Evolutionary conservation across 2,113 vertebrate species (phyloP), one percentile per base, ranked within the genome.

Genomic region (Hirundichthys speculiger): DNA sequence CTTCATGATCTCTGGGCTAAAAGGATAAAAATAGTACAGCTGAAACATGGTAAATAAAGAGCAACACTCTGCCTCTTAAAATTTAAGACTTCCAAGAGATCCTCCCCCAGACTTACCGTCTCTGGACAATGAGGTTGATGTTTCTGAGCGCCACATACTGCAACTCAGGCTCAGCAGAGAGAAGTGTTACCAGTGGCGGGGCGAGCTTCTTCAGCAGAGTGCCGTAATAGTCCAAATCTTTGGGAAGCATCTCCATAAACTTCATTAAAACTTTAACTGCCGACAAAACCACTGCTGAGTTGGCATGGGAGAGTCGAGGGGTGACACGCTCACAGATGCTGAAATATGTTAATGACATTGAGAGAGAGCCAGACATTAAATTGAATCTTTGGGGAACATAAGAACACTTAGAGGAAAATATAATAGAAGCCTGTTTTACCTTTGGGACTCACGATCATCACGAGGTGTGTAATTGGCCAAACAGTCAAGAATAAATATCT

Each of bases 191-290:
- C 70, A 99, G 92, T 0, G 97, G 98, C 0, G 98, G 98, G n/a
- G 98, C 96, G 21, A 99, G 91, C 81, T 99, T 99, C 93, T 99
- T 99, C 58, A 99, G 92, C 68, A 99, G 83, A 0, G 96, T 99
- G 78, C 96, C 93, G 0, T 98, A 99, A 75, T 99, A 99, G 86
- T 99, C 98, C 86, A 99, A 83, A 77, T 98, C 98, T 91, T 98
- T 99, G 0, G 98, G 96, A 24, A 99, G 82, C 95, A 99, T 96
- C 91, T 99, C 98, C 95, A 98, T 98, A 86, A 99, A 98, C 89
- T 99, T 99, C 97, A 99, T 99, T 61, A 99, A 91, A 65, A 99
- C 98, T 87, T 99, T 99, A 60, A 99, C 98, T 0, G 97, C 98
- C 0, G 98, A 99, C 54, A 99, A 91, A 74, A 99, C 97, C 86